A percentile compares a stretch with the other conserved stretches of the same genome.
phyloP scores from a whole-genome alignment of 1,140 invertebrate species.

The Phortica variegata region DNA sequence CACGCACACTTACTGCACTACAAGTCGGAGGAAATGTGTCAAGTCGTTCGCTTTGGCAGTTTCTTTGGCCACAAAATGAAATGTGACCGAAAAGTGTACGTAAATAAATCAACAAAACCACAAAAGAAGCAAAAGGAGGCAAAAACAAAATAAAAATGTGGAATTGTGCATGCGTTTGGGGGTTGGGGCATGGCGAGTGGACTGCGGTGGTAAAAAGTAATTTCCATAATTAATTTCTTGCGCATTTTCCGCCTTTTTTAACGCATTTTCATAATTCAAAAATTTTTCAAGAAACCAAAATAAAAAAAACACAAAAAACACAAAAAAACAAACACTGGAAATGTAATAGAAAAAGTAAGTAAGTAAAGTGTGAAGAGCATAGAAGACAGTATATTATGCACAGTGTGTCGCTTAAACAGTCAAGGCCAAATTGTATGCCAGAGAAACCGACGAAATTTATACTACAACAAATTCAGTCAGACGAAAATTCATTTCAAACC shows the following conservation, averaged over 20 bases:
- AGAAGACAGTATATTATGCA: too few species aligned
- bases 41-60: constrained; percentile 20
- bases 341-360: too few species aligned
- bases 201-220: constrained; percentile 30
- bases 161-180: too few species aligned
- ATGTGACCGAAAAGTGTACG: constrained; percentile 1
- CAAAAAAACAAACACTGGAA: constrained; percentile 10
- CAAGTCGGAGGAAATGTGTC: constrained; percentile 3
- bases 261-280: constrained; percentile 33
- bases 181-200: not conserved
- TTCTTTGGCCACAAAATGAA: not conserved
- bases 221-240: constrained; percentile 57
- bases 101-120: not conserved
- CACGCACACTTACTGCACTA: constrained; percentile 3
- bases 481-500: too few species aligned
- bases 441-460: too few species aligned
- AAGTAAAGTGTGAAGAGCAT: too few species aligned
- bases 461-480: too few species aligned
- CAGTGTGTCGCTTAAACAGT: too few species aligned
- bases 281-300: constrained; percentile 6
- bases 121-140: constrained; percentile 8
- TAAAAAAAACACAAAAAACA: not conserved
- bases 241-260: constrained; percentile 28
- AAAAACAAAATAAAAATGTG: not conserved
- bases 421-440: too few species aligned